Evolutionary conservation across 2,113 vertebrate species (phyloP).

Genomic region (Myxocyprinus asiaticus): DNA sequence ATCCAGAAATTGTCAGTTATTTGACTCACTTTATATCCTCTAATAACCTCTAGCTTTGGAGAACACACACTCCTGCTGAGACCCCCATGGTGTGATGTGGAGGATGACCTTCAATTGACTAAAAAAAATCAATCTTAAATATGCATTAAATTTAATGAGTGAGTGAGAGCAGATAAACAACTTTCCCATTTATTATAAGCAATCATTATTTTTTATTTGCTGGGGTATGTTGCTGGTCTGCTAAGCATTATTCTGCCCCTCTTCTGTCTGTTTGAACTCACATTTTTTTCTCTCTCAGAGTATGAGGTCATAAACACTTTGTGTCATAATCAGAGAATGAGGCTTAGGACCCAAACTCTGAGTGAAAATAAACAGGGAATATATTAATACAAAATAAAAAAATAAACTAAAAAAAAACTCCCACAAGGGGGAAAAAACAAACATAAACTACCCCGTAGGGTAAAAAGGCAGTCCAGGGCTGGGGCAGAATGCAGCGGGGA

Average conservation of each 20-base stretch:
- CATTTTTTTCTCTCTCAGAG: too few species aligned
- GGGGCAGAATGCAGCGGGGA: too few species aligned
- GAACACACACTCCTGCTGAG: background rate
- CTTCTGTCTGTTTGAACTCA: background rate
- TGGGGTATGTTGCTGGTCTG: background rate
- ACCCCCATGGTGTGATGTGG: conserved; percentile 5
- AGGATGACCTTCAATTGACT: conserved; percentile 6
- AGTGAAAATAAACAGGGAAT: too few species aligned
- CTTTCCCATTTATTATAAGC: background rate
- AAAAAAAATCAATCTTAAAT: background rate
- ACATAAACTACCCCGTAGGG: too few species aligned
- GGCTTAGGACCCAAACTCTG: too few species aligned
- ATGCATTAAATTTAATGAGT: background rate
- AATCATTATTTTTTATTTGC: background rate
- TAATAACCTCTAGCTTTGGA: background rate
- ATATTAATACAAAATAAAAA: too few species aligned
- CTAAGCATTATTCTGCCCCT: background rate
- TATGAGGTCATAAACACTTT: too few species aligned
- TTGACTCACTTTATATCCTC: conserved; percentile 25
- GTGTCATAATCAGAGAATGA: too few species aligned
- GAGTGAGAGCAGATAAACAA: conserved; percentile 5
- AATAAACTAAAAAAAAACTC: too few species aligned
- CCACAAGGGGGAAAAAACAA: too few species aligned
- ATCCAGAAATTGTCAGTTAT: conserved; percentile 7
- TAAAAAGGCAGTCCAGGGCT: too few species aligned